These are phyloP conservation scores for Dipus sagitta DNA, from an alignment of 2,797 vertebrate species.

Conservation along the genomic window DNA sequence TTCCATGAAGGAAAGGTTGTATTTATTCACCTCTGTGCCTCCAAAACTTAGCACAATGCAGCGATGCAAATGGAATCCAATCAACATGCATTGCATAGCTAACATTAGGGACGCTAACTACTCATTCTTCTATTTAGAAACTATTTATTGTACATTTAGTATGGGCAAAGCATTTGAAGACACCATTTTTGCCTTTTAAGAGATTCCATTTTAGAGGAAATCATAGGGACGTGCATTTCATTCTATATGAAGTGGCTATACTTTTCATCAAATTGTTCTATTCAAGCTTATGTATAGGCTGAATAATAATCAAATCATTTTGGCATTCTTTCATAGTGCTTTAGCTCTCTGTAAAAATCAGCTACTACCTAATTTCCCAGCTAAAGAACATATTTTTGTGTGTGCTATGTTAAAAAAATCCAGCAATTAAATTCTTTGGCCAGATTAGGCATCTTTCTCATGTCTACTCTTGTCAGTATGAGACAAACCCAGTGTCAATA, in stretches of 20 bases:
- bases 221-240: neutral
- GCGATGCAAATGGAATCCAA: neutral
- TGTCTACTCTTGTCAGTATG: neutral
- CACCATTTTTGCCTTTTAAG: neutral
- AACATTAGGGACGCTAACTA: neutral
- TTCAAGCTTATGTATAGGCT: neutral
- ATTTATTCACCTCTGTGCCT: neutral
- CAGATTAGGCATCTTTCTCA: neutral
- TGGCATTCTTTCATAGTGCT: neutral
- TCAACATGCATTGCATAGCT: neutral
- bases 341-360: neutral
- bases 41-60: neutral
- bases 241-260: neutral
- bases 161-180: neutral
- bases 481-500: neutral
- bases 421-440: neutral
- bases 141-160: neutral
- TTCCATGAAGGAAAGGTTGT: neutral
- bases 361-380: neutral
- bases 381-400: neutral
- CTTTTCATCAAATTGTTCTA: slow-evolving; percentile 19
- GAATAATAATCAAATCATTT: neutral
- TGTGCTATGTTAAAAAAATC: neutral
- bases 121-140: neutral
- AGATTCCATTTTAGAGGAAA: neutral